phyloP scores from a whole-genome alignment of 2,797 vertebrate genomes.

The Silurus lanzhouensis region DNA sequence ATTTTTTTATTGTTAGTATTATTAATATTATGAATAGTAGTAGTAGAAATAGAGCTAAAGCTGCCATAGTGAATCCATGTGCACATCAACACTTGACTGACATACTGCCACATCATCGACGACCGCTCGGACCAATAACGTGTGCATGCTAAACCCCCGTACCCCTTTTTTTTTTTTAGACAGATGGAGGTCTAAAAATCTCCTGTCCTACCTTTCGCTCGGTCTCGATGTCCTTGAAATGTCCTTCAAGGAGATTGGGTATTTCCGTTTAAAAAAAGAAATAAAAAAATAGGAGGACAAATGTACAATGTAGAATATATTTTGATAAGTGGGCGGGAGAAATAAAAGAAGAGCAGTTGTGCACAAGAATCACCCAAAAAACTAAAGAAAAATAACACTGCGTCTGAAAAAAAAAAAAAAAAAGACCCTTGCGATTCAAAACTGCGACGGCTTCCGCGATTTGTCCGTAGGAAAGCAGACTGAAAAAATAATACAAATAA shows the following conservation, averaged over 20 bases:
- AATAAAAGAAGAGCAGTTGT: slow-evolving; percentile 10
- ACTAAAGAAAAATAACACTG: not conserved
- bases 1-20: not conserved
- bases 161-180: slow-evolving; percentile 32
- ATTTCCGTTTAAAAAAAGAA: slow-evolving; percentile 14
- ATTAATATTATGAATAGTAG: not conserved
- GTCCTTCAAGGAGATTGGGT: slow-evolving; percentile 15
- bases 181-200: slow-evolving; percentile 29
- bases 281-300: slow-evolving; percentile 40
- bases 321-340: slow-evolving; percentile 43
- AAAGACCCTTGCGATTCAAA: not conserved
- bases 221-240: slow-evolving; percentile 22
- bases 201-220: slow-evolving; percentile 28
- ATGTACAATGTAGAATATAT: slow-evolving; percentile 51
- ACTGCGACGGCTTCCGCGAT: not conserved
- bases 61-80: slow-evolving; percentile 47
- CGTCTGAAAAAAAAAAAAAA: not conserved
- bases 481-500: not conserved
- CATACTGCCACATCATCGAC: slow-evolving; percentile 34
- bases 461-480: not conserved
- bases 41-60: slow-evolving; percentile 45
- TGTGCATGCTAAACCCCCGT: slow-evolving; percentile 44
- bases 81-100: slow-evolving; percentile 35
- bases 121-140: slow-evolving; percentile 50
- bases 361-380: slow-evolving; percentile 9